These are phyloP conservation scores for Tenualosa ilisha DNA, from an alignment of 2,797 vertebrate genomes.

Conservation along the genomic window DNA sequence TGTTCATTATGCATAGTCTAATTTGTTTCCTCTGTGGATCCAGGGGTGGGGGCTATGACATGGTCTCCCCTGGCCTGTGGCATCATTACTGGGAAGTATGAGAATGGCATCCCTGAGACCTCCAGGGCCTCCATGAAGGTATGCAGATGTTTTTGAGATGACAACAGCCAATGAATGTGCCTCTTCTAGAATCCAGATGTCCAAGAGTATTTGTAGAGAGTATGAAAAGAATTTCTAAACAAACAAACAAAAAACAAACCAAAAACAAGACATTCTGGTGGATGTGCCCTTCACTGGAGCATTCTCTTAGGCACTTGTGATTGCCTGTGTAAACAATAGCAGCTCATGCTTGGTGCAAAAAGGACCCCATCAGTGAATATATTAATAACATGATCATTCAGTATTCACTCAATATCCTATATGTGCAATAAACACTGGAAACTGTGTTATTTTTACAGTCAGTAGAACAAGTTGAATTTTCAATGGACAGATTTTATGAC, in stretches of 20 bases:
- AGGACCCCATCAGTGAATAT: not conserved
- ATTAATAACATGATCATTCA: not conserved
- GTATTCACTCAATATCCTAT: not conserved
- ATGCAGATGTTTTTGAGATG: constrained; percentile 70
- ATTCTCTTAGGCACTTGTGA: not conserved
- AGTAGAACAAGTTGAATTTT: not conserved
- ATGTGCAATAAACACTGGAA: too few species aligned
- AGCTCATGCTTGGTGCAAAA: not conserved
- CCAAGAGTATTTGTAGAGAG: not conserved
- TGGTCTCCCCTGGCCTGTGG: constrained; percentile 98
- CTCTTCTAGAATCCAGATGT: not conserved
- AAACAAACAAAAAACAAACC: not conserved
- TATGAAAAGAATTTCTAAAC: not conserved
- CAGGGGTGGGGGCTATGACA: constrained; percentile 97
- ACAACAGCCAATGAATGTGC: not conserved
- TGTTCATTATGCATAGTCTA: not conserved
- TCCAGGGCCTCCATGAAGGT: constrained; percentile 97
- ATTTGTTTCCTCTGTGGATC: constrained; percentile 22
- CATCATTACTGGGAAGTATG: constrained; percentile 97
- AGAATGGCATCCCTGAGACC: constrained; percentile 93
- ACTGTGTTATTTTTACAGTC: too few species aligned
- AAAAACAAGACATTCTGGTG: not conserved
- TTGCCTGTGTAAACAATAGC: not conserved
- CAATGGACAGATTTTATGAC: not conserved
- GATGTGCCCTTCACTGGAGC: not conserved